Conservation (phyloP, 2,888 invertebrate genomes). For the Microctonus aethiopoides region DNA sequence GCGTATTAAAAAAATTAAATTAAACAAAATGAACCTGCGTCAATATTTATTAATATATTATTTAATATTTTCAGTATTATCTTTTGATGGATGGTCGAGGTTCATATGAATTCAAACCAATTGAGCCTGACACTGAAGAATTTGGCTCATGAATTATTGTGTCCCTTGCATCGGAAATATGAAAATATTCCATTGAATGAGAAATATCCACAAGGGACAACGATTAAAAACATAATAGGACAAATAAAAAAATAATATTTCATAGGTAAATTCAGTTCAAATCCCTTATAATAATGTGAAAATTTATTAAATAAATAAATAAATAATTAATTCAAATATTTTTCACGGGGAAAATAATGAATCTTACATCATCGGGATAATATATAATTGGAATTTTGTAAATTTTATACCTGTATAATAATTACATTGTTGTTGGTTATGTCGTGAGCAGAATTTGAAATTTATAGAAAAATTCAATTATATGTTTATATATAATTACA, state of each 20-base stretch:
- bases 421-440: background rate
- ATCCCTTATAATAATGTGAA: background rate
- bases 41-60: slow-evolving; percentile 12
- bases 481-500: no score
- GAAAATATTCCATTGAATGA: slow-evolving; percentile 21
- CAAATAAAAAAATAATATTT: background rate
- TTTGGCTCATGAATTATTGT: slow-evolving; percentile 86
- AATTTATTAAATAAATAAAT: background rate
- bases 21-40: background rate
- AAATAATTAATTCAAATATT: background rate
- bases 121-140: slow-evolving; percentile 87
- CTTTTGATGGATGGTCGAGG: slow-evolving; percentile 97
- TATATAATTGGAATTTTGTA: background rate
- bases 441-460: background rate
- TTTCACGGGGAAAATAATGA: background rate
- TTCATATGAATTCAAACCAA: slow-evolving; percentile 85
- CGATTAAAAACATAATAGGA: background rate
- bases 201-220: slow-evolving; percentile 36
- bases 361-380: background rate
- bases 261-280: background rate
- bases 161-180: slow-evolving; percentile 45
- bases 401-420: background rate
- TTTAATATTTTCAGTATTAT: slow-evolving; percentile 74
- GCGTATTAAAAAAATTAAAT: no score
- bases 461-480: background rate